phyloP scores from a whole-genome alignment of 2,888 invertebrate genomes.

The Pasiphila rectangulata region DNA sequence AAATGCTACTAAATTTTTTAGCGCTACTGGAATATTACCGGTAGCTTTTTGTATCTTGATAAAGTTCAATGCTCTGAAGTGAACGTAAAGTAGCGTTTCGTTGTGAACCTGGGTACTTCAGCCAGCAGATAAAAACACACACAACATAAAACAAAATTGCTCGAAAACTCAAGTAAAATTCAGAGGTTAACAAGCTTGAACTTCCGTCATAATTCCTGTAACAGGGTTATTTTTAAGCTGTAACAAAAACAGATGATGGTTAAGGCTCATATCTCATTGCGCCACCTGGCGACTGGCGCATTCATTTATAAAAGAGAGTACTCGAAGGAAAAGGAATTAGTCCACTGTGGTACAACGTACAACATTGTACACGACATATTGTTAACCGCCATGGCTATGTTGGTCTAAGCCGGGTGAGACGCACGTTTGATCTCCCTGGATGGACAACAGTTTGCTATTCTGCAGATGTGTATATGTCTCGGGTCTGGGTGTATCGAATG shows the following conservation, averaged over 20 bases:
- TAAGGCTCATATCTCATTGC: constrained; percentile 32
- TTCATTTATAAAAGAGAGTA: constrained; percentile 50
- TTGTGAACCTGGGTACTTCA: not conserved
- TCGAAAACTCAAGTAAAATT: constrained; percentile 15
- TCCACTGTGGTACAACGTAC: not conserved
- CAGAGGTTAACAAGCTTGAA: constrained; percentile 25
- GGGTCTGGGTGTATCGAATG: too few species aligned
- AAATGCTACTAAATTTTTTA: too few species aligned
- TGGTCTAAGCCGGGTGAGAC: too few species aligned
- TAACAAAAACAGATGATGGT: constrained; percentile 28
- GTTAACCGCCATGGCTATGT: too few species aligned
- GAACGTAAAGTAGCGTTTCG: too few species aligned
- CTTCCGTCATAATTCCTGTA: constrained; percentile 19
- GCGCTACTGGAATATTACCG: too few species aligned
- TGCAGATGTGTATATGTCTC: too few species aligned
- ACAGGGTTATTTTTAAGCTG: constrained; percentile 35
- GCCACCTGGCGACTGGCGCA: constrained; percentile 39
- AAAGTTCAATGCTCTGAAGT: too few species aligned
- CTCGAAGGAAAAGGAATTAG: constrained; percentile 9
- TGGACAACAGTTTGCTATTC: too few species aligned
- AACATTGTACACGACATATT: not conserved
- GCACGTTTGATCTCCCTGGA: too few species aligned
- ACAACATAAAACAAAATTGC: constrained; percentile 7
- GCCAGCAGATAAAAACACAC: constrained; percentile 1
- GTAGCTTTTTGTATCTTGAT: too few species aligned